These are phyloP conservation scores for Phalangium opilio DNA, from an alignment of 2,888 invertebrate species.

Conservation along the genomic window DNA sequence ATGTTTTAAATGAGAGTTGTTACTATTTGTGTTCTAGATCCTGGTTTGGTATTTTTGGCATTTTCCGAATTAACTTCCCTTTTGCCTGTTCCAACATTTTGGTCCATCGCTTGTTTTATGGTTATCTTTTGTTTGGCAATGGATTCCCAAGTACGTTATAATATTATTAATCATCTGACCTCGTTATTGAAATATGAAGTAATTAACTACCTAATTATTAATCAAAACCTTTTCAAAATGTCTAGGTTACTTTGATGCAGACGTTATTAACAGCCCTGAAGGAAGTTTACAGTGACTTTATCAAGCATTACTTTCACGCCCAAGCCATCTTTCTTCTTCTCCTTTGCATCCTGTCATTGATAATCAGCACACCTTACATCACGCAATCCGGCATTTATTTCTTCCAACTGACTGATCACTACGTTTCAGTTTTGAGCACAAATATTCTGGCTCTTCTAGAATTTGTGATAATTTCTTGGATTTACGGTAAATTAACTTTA, in stretches of 20 bases:
- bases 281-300: conserved; percentile 78
- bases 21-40: too few species aligned
- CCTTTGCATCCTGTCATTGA: conserved; percentile 14
- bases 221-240: neutral
- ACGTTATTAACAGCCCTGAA: conserved; percentile 85
- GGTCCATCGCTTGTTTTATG: conserved; percentile 79
- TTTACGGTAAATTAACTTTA: conserved; percentile 12
- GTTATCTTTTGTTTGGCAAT: conserved; percentile 74
- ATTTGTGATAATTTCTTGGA: conserved; percentile 10
- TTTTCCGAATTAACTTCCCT: conserved; percentile 83
- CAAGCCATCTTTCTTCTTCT: conserved; percentile 15
- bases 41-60: conserved; percentile 76
- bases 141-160: conserved; percentile 60
- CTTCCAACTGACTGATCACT: conserved; percentile 16
- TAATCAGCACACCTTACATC: conserved; percentile 10
- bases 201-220: too few species aligned
- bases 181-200: too few species aligned
- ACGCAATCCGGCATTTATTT: conserved; percentile 16
- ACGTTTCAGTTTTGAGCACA: conserved; percentile 13
- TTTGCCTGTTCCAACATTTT: conserved; percentile 78
- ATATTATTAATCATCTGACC: too few species aligned
- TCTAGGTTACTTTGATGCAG: conserved; percentile 84
- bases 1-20: too few species aligned
- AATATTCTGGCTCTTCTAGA: conserved; percentile 14
- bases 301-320: conserved; percentile 60